Evolutionary conservation across 2,888 invertebrate genomes (phyloP).

Genomic region (Caenorhabditis sp.): DNA sequence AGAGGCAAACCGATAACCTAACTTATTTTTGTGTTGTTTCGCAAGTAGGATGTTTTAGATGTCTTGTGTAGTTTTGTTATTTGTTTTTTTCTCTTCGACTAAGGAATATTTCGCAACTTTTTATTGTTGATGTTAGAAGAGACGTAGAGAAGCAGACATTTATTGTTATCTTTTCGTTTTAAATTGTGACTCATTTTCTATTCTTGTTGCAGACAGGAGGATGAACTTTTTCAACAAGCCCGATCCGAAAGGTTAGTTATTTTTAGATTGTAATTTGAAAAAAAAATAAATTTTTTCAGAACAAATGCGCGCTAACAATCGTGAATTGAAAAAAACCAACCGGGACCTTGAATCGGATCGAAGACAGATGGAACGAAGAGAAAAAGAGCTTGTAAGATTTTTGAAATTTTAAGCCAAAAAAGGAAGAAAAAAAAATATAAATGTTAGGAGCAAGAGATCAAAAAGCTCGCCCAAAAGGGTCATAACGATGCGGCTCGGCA

Average conservation of each 20-base stretch:
- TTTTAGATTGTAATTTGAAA: neutral
- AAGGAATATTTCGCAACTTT: constrained; percentile 1
- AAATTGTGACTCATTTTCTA: neutral
- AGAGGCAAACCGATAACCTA: constrained; percentile 56
- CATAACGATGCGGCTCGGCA: constrained; percentile 79
- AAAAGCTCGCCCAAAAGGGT: constrained; percentile 85
- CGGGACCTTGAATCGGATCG: constrained; percentile 86
- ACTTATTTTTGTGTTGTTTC: neutral
- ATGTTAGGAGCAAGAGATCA: constrained; percentile 88
- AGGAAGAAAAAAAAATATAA: neutral
- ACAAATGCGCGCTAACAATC: constrained; percentile 84
- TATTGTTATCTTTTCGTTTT: neutral
- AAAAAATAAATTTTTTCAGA: constrained; percentile 75
- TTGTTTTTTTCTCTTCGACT: neutral
- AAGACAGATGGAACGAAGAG: constrained; percentile 83
- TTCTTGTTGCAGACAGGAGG: constrained; percentile 6
- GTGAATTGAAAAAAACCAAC: constrained; percentile 81
- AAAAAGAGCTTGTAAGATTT: constrained; percentile 82
- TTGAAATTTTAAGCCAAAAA: too few species aligned
- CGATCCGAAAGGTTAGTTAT: constrained; percentile 57
- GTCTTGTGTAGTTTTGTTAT: neutral
- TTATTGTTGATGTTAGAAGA: neutral
- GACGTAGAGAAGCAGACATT: neutral
- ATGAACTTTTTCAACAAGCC: constrained; percentile 55
- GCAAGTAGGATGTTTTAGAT: neutral